A percentile compares a stretch with the other conserved stretches of the same genome.
These are phyloP conservation scores for Paelopatides confundens DNA, from an alignment of 53 echinoderm and acorn worm genomes.

Conservation along the genomic window DNA sequence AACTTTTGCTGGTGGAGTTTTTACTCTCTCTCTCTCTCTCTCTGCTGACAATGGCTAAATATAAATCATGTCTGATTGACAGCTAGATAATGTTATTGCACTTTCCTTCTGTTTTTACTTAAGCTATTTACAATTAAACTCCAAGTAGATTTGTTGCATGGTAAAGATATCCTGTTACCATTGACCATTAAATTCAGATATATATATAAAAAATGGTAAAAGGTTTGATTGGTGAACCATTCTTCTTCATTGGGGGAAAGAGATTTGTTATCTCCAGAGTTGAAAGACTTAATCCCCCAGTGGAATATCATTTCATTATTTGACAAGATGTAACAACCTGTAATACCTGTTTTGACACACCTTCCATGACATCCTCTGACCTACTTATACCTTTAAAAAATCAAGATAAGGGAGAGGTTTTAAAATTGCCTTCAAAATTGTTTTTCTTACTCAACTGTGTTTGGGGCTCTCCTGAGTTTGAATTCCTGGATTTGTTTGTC, in stretches of 20 bases:
- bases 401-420: not conserved
- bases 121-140: too few species aligned
- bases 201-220: too few species aligned
- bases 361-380: not conserved
- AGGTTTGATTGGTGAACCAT: not conserved
- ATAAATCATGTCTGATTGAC: too few species aligned
- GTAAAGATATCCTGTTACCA: too few species aligned
- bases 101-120: too few species aligned
- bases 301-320: constrained; percentile 16
- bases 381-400: constrained; percentile 3
- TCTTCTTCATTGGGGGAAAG: too few species aligned
- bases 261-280: not conserved
- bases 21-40: too few species aligned
- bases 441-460: constrained; percentile 36
- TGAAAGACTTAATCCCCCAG: not conserved
- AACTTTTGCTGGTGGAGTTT: too few species aligned
- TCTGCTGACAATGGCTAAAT: too few species aligned
- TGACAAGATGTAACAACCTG: constrained; percentile 8
- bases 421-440: constrained; percentile 20
- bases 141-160: too few species aligned
- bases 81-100: too few species aligned
- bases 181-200: too few species aligned
- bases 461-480: not conserved
- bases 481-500: not conserved
- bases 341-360: constrained; percentile 1